phyloP scores from a whole-genome alignment of 2,797 vertebrate genomes.

The Pteropus rufus region DNA sequence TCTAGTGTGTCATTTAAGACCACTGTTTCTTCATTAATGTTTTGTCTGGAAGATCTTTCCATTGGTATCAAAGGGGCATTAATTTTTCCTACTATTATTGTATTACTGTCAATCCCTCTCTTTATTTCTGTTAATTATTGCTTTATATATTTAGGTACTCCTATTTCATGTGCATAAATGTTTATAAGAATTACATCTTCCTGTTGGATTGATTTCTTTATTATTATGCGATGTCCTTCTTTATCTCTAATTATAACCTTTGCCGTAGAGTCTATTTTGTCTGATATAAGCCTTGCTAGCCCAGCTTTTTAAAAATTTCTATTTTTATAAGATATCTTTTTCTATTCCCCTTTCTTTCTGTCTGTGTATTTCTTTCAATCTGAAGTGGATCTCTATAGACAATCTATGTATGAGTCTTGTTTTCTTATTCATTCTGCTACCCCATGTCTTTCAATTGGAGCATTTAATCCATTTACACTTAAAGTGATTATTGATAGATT shows the following conservation, averaged over 20 bases:
- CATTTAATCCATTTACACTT: background rate
- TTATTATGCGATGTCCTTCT: background rate
- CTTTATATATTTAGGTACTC: background rate
- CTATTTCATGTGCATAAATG: background rate
- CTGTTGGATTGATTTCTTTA: background rate
- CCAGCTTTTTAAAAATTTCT: background rate
- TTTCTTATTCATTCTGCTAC: background rate
- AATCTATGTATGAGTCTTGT: background rate
- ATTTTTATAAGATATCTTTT: background rate
- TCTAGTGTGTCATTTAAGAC: background rate
- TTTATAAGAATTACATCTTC: background rate
- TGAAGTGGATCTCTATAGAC: background rate
- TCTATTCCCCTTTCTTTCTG: background rate
- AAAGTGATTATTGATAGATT: background rate
- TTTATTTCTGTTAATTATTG: background rate
- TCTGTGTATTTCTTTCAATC: background rate
- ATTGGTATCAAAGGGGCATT: background rate
- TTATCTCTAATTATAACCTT: background rate
- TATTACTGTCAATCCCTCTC: too few relatives aligned
- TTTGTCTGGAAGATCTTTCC: background rate
- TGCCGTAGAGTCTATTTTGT: background rate
- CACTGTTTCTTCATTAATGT: background rate
- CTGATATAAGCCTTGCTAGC: background rate
- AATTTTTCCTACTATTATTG: background rate
- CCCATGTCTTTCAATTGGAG: background rate